phyloP scores from a whole-genome alignment of 2,797 vertebrate genomes.

The Pogonophryne albipinna region DNA sequence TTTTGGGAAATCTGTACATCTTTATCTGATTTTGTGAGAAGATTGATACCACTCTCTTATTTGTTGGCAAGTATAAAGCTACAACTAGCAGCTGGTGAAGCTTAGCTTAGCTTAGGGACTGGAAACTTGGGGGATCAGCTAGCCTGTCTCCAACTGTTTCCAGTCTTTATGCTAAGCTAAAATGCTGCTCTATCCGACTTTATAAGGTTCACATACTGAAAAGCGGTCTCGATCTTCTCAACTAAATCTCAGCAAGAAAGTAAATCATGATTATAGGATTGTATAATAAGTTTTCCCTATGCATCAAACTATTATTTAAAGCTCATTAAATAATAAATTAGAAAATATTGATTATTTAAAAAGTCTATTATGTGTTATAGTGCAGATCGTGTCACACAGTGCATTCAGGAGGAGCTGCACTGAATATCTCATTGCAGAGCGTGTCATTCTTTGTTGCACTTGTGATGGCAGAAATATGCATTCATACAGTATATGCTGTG shows the following conservation, averaged over 20 bases:
- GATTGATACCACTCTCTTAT: neutral
- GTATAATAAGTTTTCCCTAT: neutral
- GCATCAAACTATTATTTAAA: neutral
- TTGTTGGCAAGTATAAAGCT: neutral
- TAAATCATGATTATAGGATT: neutral
- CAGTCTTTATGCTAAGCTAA: slow-evolving; percentile 6
- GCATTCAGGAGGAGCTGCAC: neutral
- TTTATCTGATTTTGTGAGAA: neutral
- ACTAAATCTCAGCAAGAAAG: neutral
- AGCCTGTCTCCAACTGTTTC: neutral
- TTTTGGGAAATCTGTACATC: neutral
- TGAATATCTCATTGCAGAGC: neutral
- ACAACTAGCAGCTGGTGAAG: neutral
- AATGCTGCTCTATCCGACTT: neutral
- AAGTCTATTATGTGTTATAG: slow-evolving; percentile 1
- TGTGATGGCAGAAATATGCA: slow-evolving; percentile 29
- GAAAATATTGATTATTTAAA: neutral
- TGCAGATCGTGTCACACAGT: neutral
- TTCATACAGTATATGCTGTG: slow-evolving; percentile 23
- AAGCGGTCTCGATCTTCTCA: neutral
- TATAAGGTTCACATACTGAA: neutral
- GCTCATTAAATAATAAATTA: neutral
- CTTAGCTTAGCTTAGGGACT: neutral
- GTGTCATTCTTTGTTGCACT: slow-evolving; percentile 25
- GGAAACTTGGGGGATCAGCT: neutral